A percentile compares a stretch with the other conserved stretches of the same genome.
phyloP scores from a whole-genome alignment of 2,888 invertebrate species.

The Autographa pulchrina region DNA sequence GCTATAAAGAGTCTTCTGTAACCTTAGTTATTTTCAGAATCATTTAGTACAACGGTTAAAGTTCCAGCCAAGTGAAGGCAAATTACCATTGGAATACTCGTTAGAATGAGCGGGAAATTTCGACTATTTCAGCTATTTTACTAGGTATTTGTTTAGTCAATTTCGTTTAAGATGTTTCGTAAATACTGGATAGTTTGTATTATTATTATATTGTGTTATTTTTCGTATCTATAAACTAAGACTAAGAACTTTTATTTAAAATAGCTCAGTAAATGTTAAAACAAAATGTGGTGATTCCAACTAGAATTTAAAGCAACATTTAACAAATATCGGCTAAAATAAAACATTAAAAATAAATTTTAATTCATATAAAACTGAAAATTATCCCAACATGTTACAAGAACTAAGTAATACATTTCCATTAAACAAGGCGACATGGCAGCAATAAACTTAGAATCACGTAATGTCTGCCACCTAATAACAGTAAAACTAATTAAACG shows the following conservation, averaged over 20 bases:
- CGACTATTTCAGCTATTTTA: conserved; percentile 50
- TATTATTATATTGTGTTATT: not conserved
- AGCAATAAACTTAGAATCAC: conserved; percentile 25
- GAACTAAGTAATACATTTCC: not conserved
- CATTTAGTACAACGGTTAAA: conserved; percentile 10
- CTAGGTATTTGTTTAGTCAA: conserved; percentile 24
- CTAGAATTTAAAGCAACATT: too few relatives aligned
- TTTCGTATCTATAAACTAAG: too few relatives aligned
- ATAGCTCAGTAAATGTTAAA: too few relatives aligned
- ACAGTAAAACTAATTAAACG: conserved; percentile 45
- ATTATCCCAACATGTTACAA: too few relatives aligned
- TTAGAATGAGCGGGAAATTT: conserved; percentile 32
- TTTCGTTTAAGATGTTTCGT: not conserved
- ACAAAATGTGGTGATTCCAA: too few relatives aligned
- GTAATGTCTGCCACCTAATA: conserved; percentile 45
- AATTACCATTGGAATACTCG: conserved; percentile 54
- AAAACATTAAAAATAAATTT: too few relatives aligned
- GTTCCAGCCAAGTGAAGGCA: conserved; percentile 37
- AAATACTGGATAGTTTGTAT: conserved; percentile 17
- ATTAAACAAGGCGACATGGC: not conserved
- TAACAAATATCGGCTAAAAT: too few relatives aligned
- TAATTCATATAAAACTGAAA: too few relatives aligned
- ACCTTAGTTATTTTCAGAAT: not conserved
- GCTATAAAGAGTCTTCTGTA: too few relatives aligned
- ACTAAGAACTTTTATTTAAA: too few relatives aligned